A percentile compares a stretch with the other conserved stretches of the same genome.
phyloP scores from a whole-genome alignment of 2,888 invertebrate species.

The Itoplectis maculator region DNA sequence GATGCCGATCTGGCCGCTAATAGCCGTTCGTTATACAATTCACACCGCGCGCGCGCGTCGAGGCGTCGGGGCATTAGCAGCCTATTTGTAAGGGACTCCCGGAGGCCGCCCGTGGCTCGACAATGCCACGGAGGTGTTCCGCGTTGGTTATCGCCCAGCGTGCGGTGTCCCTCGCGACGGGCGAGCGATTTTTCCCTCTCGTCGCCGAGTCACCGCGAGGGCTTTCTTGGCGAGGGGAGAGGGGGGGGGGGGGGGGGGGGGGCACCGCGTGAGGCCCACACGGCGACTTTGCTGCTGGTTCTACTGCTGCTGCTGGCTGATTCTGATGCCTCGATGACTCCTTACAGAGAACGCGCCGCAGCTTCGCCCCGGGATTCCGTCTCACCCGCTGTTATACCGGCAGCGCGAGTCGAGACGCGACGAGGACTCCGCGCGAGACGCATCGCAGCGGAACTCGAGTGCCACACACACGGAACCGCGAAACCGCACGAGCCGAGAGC shows the following conservation, averaged over 20 bases:
- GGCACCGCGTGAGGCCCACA: slow-evolving; percentile 30
- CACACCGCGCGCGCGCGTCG: slow-evolving; percentile 67
- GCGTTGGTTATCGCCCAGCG: slow-evolving; percentile 72
- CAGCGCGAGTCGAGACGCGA: too few species aligned
- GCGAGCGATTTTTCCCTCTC: slow-evolving; percentile 43
- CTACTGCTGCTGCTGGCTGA: slow-evolving; percentile 6
- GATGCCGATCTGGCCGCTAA: slow-evolving; percentile 39
- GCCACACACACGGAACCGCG: slow-evolving; percentile 16
- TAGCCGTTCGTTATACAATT: slow-evolving; percentile 56
- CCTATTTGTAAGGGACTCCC: slow-evolving; percentile 70
- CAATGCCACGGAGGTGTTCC: slow-evolving; percentile 70
- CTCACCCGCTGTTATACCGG: slow-evolving; percentile 55
- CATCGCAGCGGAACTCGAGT: slow-evolving; percentile 8
- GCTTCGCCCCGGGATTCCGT: slow-evolving; percentile 34
- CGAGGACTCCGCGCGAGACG: neutral
- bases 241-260: too few species aligned
- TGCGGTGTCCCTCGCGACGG: slow-evolving; percentile 66
- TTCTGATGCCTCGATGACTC: neutral
- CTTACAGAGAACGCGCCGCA: neutral
- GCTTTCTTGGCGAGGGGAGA: too few species aligned
- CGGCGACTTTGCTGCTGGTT: neutral
- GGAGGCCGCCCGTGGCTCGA: slow-evolving; percentile 69
- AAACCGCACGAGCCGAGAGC: slow-evolving; percentile 24
- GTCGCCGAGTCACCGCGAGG: slow-evolving; percentile 60
- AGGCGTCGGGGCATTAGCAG: slow-evolving; percentile 66